phyloP scores from a whole-genome alignment of 1,140 invertebrate genomes.

The Drosophila parvula region DNA sequence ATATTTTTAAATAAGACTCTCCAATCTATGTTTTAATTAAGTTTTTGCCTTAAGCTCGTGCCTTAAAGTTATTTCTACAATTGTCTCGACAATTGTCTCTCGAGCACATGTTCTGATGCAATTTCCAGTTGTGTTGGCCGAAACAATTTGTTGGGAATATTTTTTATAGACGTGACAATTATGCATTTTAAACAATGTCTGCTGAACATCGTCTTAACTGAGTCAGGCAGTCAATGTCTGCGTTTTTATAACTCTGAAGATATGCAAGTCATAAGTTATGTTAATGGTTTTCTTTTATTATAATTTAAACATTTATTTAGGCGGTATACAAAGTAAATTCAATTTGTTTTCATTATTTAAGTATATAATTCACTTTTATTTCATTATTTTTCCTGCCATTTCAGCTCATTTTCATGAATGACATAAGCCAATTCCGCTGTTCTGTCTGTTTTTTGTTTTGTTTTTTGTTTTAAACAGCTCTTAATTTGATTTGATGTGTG shows the following conservation, averaged over 20 bases:
- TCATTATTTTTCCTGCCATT: slow-evolving; percentile 1
- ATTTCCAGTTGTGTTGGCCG: slow-evolving; percentile 24
- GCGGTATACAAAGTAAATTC: background rate
- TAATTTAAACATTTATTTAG: background rate
- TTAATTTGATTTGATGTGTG: slow-evolving; percentile 64
- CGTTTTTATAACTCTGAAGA: background rate
- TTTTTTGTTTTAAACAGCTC: slow-evolving; percentile 28
- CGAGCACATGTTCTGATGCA: slow-evolving; percentile 34
- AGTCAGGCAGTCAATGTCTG: background rate
- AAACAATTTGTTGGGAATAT: slow-evolving; percentile 39
- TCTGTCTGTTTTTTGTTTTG: slow-evolving; percentile 32
- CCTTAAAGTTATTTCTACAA: background rate
- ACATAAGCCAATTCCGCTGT: slow-evolving; percentile 25
- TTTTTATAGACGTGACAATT: slow-evolving; percentile 68
- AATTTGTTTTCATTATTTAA: background rate
- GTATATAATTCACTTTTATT: background rate
- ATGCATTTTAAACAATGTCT: slow-evolving; percentile 42
- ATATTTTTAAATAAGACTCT: too few species aligned
- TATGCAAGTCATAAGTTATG: background rate
- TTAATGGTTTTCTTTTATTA: background rate
- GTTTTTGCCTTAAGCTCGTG: background rate
- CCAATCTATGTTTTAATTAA: background rate
- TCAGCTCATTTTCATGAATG: slow-evolving; percentile 9
- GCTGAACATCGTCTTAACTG: slow-evolving; percentile 4
- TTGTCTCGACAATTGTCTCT: background rate